phyloP scores from a whole-genome alignment of 2,888 invertebrate genomes.

The Megaustenia siamemsis region DNA sequence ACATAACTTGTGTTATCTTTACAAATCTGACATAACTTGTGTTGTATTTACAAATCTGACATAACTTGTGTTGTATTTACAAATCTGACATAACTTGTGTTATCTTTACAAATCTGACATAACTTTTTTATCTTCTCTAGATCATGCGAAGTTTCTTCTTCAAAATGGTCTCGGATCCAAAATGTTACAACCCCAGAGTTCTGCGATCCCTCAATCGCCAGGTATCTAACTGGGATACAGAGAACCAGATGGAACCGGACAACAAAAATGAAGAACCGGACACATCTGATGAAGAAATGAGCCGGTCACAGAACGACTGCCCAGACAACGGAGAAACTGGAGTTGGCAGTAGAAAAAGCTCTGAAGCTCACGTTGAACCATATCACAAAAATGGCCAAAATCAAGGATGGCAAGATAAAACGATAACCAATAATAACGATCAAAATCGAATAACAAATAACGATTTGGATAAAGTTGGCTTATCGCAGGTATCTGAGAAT shows the following conservation, averaged over 20 bases:
- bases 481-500: background rate
- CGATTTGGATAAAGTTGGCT: background rate
- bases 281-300: background rate
- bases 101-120: no score
- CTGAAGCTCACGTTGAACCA: background rate
- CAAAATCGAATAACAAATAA: background rate
- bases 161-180: constrained; percentile 80
- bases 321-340: background rate
- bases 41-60: no score
- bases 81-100: no score
- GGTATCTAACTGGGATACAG: background rate
- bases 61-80: no score
- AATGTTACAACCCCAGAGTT: constrained; percentile 77
- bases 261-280: background rate
- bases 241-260: background rate
- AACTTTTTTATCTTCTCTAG: constrained; percentile 42
- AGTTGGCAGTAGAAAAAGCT: background rate
- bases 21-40: no score
- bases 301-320: background rate
- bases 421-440: background rate
- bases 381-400: background rate
- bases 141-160: constrained; percentile 77
- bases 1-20: no score
- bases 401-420: no score
- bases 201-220: constrained; percentile 76